Percentiles rank a stretch among this genome's conserved stretches.
phyloP scores from a whole-genome alignment of 2,888 invertebrate genomes.

The Steinernema carpocapsae region DNA sequence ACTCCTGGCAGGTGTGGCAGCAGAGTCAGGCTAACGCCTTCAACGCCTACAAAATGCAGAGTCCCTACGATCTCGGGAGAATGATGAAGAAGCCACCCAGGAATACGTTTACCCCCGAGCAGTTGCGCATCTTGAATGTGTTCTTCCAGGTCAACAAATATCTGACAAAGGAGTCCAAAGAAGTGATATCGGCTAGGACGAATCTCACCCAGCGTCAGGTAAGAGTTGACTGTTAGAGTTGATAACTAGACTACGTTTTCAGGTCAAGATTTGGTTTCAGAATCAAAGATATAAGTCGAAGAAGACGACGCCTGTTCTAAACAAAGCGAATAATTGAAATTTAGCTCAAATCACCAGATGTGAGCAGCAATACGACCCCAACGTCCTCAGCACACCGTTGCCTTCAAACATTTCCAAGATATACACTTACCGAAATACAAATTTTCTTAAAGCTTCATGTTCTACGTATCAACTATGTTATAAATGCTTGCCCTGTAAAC shows the following conservation, averaged over 20 bases:
- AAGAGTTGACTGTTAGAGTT: not conserved
- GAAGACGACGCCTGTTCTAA: not conserved
- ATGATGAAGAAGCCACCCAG: slow-evolving; percentile 10
- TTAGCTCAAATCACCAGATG: too few species aligned
- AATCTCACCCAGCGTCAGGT: slow-evolving; percentile 14
- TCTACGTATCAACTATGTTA: too few species aligned
- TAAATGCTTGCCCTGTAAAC: too few species aligned
- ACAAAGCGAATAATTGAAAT: too few species aligned
- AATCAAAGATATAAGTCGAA: slow-evolving; percentile 20
- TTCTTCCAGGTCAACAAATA: slow-evolving; percentile 22
- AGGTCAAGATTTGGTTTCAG: slow-evolving; percentile 32
- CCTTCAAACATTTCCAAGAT: too few species aligned
- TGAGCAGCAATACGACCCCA: too few species aligned
- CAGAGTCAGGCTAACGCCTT: not conserved
- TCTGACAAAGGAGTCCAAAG: slow-evolving; percentile 10
- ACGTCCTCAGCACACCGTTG: too few species aligned
- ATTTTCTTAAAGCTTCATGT: too few species aligned
- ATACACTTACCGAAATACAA: too few species aligned
- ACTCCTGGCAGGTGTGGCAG: slow-evolving; percentile 21
- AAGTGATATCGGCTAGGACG: not conserved
- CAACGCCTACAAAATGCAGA: not conserved
- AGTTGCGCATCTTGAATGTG: not conserved
- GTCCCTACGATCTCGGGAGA: not conserved
- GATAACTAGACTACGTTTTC: not conserved
- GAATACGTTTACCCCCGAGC: slow-evolving; percentile 24